phyloP scores from a whole-genome alignment of 2,888 invertebrate genomes.

The Orthosia cruda region DNA sequence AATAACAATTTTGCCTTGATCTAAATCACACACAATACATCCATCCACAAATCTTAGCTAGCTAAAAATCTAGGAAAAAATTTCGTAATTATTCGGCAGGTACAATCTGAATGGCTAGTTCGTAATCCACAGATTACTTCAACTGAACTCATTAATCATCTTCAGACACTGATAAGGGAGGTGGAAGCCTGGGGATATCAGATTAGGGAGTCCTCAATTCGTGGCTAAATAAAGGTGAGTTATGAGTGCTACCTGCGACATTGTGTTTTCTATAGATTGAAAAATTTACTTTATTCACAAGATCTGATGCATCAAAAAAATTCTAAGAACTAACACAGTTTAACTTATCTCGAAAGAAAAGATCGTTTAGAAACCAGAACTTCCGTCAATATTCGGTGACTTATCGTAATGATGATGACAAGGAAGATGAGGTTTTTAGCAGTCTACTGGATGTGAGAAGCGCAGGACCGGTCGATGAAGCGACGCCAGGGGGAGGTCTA shows the following conservation, averaged over 20 bases:
- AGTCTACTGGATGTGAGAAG: neutral
- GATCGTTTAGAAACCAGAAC: neutral
- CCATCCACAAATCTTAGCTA: neutral
- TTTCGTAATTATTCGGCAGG: slow-evolving; percentile 19
- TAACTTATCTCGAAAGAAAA: neutral
- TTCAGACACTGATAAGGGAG: slow-evolving; percentile 44
- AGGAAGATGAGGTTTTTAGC: neutral
- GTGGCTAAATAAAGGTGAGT: slow-evolving; percentile 24
- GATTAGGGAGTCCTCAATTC: slow-evolving; percentile 46
- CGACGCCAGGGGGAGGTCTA: neutral
- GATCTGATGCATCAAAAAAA: no score
- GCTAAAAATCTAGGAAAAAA: slow-evolving; percentile 31
- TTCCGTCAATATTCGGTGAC: neutral
- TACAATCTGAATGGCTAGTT: slow-evolving; percentile 18
- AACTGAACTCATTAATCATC: slow-evolving; percentile 59
- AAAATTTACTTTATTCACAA: no score
- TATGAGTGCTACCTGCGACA: neutral
- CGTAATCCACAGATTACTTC: slow-evolving; percentile 13
- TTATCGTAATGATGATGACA: neutral
- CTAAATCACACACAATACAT: neutral
- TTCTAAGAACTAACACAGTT: neutral
- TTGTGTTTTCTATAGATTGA: neutral
- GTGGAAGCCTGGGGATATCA: slow-evolving; percentile 47
- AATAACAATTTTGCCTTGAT: neutral
- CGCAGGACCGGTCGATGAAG: neutral